These are phyloP conservation scores for Delia radicum DNA, from an alignment of 1,140 invertebrate genomes.

Conservation along the genomic window DNA sequence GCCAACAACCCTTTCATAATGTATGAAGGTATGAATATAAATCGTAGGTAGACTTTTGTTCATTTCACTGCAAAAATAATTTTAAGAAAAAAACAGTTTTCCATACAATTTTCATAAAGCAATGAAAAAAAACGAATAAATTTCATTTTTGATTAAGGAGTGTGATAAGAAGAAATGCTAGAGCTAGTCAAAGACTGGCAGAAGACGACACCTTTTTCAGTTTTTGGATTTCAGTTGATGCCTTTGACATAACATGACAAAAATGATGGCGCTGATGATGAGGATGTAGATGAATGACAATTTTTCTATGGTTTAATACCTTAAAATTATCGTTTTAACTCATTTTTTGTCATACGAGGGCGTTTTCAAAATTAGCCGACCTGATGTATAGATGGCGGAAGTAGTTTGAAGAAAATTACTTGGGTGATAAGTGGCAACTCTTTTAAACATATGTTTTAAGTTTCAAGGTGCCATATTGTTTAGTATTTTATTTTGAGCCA, in stretches of 20 bases:
- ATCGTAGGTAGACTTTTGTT: too few relatives aligned
- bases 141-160: background rate
- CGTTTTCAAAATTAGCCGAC: too few relatives aligned
- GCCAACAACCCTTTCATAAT: background rate
- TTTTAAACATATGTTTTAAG: too few relatives aligned
- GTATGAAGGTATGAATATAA: too few relatives aligned
- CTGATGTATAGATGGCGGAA: too few relatives aligned
- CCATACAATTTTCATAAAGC: slow-evolving; percentile 1
- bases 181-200: background rate
- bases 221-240: background rate
- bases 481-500: too few relatives aligned
- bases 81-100: background rate
- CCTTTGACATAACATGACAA: background rate
- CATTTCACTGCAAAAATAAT: background rate
- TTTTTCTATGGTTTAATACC: background rate
- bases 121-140: background rate
- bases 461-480: too few relatives aligned
- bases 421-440: too few relatives aligned
- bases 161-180: background rate
- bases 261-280: background rate
- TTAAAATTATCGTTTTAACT: background rate
- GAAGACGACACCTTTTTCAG: background rate
- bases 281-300: background rate
- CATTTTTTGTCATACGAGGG: background rate
- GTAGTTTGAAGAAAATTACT: too few relatives aligned